phyloP scores from a whole-genome alignment of 2,888 invertebrate species.

The Nomada flava region DNA sequence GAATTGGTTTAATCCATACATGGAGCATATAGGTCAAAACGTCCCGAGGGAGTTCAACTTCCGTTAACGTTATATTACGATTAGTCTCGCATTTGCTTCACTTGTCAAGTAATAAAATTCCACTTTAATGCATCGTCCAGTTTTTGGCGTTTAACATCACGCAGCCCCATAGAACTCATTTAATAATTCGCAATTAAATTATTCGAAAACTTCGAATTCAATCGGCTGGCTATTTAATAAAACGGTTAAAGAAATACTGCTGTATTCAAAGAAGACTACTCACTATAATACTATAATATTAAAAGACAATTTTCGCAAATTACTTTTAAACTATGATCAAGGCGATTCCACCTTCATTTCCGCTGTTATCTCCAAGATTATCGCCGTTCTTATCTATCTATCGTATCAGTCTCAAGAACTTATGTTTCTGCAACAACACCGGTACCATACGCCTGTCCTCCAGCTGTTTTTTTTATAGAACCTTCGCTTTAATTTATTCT shows the following conservation, averaged over 20 bases:
- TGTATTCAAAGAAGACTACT: too few relatives aligned
- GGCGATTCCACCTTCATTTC: not conserved
- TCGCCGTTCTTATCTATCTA: not conserved
- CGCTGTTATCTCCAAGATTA: not conserved
- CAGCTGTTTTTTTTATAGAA: slow-evolving; percentile 27
- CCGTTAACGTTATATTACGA: slow-evolving; percentile 19
- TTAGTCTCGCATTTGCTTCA: slow-evolving; percentile 28
- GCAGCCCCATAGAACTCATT: not conserved
- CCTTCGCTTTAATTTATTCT: slow-evolving; percentile 55
- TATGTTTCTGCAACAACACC: not conserved
- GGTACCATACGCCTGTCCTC: not conserved
- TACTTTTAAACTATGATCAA: too few relatives aligned
- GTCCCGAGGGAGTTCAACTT: slow-evolving; percentile 20
- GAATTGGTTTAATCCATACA: slow-evolving; percentile 31
- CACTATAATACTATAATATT: too few relatives aligned
- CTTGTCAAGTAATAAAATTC: slow-evolving; percentile 19
- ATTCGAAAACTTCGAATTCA: too few relatives aligned
- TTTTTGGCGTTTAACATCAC: not conserved
- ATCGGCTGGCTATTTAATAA: too few relatives aligned
- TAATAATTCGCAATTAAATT: not conserved
- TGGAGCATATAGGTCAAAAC: slow-evolving; percentile 25
- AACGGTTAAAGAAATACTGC: too few relatives aligned
- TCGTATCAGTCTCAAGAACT: not conserved
- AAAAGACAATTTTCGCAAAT: too few relatives aligned
- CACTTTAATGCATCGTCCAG: not conserved